Evolutionary conservation across 1,140 invertebrate species (phyloP).

Genomic region (Lepidurus packardi): DNA sequence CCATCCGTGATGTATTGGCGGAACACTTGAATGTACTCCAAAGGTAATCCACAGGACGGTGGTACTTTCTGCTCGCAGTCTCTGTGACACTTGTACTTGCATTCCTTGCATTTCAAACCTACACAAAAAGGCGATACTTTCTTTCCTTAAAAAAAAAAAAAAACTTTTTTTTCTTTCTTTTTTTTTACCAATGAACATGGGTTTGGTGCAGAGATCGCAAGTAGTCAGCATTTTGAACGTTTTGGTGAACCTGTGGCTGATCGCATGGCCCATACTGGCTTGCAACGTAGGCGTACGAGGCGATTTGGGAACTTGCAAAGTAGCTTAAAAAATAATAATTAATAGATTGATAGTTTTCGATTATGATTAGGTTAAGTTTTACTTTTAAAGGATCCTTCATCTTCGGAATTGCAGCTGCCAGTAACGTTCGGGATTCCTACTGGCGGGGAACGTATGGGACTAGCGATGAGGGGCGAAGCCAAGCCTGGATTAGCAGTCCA

Average conservation of each 20-base stretch:
- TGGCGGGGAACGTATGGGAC: background rate
- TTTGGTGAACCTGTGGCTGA: constrained; percentile 83
- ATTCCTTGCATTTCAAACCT: constrained; percentile 84
- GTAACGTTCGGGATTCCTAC: background rate
- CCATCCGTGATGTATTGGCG: constrained; percentile 36
- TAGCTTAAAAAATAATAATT: constrained; percentile 40
- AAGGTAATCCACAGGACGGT: constrained; percentile 81
- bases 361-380: background rate
- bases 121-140: constrained; percentile 28
- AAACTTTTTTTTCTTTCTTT: background rate
- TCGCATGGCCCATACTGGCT: constrained; percentile 77
- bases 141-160: too few relatives aligned
- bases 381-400: constrained; percentile 6
- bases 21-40: constrained; percentile 71
- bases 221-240: constrained; percentile 80
- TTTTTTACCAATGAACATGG: constrained; percentile 71
- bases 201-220: constrained; percentile 85
- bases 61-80: constrained; percentile 87
- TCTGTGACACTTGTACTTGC: constrained; percentile 89
- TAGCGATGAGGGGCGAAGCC: background rate
- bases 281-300: constrained; percentile 61
- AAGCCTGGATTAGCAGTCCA: background rate
- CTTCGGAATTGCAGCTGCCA: background rate
- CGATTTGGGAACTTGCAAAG: constrained; percentile 63
- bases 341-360: background rate